phyloP scores from a whole-genome alignment of 2,888 invertebrate species.

The Synanthedon andrenaeformis region DNA sequence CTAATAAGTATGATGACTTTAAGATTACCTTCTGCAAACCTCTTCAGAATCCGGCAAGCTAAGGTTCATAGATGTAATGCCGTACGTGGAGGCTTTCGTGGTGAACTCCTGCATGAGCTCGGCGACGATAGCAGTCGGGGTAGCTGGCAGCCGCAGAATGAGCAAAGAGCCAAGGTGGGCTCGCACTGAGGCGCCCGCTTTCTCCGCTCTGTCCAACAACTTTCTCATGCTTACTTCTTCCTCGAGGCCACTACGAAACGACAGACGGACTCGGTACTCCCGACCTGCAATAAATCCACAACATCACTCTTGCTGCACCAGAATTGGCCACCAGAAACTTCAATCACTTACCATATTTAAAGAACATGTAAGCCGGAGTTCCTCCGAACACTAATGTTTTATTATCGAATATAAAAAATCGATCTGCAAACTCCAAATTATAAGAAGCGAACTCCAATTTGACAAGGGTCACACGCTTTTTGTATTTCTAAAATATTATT shows the following conservation, averaged over 20 bases:
- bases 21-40: conserved; percentile 36
- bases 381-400: conserved; percentile 44
- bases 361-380: conserved; percentile 55
- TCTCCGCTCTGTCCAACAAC: conserved; percentile 19
- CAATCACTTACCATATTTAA: conserved; percentile 36
- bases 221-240: conserved; percentile 14
- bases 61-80: conserved; percentile 36
- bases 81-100: conserved; percentile 25
- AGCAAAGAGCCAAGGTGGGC: conserved; percentile 44
- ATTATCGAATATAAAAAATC: conserved; percentile 43
- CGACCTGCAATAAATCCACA: conserved; percentile 12
- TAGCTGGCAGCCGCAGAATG: conserved; percentile 37
- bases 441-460: conserved; percentile 26
- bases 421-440: conserved; percentile 39
- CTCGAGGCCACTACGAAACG: conserved; percentile 23
- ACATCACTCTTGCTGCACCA: not conserved
- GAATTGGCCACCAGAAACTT: not conserved
- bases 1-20: not conserved
- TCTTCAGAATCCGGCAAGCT: conserved; percentile 52
- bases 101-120: conserved; percentile 29
- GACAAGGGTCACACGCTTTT: conserved; percentile 33
- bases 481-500: conserved; percentile 30
- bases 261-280: conserved; percentile 35
- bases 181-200: conserved; percentile 33
- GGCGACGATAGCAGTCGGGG: conserved; percentile 33